Evolutionary conservation across 1,140 invertebrate genomes (phyloP), one percentile per base, ranked within the genome.

Genomic region (Diachasma alloeum): DNA sequence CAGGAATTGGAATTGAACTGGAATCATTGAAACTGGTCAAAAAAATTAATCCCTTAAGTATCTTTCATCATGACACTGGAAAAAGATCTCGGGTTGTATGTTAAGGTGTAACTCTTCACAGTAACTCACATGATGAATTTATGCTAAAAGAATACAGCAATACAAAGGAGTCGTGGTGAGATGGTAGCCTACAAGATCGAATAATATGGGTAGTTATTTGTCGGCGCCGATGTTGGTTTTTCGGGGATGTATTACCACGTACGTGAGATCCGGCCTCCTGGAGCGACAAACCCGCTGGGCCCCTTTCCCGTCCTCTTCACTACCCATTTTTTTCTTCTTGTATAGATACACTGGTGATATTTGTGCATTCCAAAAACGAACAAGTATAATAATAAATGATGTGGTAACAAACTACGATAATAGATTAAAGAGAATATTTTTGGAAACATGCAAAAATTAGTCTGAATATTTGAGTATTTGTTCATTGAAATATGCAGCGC

Each of bases 161-260:
- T 79, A 87, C 85, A 88, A 87, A 88, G 84, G 86, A 84, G 82
- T 87, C 87, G 75, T 86, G 87, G 86, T 81, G 86, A 86, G 87
- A 85, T 88, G 87, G 87, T 89, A 89, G 88, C 87, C 82, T 85
- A 83, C 86, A 85, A 86, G 87, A 86, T 87, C 85, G 86, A 85
- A 89, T 87, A 88, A 89, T 88, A 87, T 84, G 86, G 85, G 87
- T 87, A 86, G 87, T 88, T 89, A 89, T 89, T 90, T 89, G 88
- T 89, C 88, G 88, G 87, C 87, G 85, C 85, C 86, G 87, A 87
- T 88, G 87, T 89, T 89, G 88, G 86, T 88, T 89, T 87, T 89
- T 88, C 80, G 81, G 56, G 79, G 75, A 72, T 87, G 86, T 87
- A 86, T 86, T 48, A 53, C 39, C 56, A 67, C 72, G 71, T 66